These are phyloP conservation scores for Sarcophaga variegata DNA, from an alignment of 2,888 invertebrate genomes.

Conservation along the genomic window DNA sequence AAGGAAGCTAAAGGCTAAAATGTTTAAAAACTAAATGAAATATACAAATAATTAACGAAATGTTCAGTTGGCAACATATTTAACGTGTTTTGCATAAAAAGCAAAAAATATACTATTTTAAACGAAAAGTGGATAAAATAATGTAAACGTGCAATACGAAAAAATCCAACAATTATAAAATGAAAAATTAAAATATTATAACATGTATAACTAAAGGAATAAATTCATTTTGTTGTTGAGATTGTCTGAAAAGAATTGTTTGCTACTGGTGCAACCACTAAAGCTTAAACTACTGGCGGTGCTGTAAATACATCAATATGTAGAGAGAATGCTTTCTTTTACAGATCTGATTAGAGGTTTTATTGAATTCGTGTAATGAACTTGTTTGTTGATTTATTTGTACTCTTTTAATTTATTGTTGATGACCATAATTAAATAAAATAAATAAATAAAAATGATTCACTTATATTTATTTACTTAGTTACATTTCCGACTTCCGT, in stretches of 20 bases:
- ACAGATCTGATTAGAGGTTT: conserved; percentile 22
- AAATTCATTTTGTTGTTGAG: neutral
- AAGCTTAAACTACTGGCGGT: neutral
- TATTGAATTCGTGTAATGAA: conserved; percentile 68
- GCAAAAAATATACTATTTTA: neutral
- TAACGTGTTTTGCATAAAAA: conserved; percentile 50
- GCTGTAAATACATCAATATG: no score
- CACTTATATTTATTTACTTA: conserved; percentile 45
- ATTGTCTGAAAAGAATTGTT: neutral
- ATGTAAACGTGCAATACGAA: neutral
- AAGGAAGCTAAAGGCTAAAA: neutral
- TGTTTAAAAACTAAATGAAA: conserved; percentile 11
- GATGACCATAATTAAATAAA: conserved; percentile 58
- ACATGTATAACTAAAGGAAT: conserved; percentile 1
- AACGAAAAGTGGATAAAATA: neutral
- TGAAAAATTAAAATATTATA: conserved; percentile 3
- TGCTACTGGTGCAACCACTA: neutral
- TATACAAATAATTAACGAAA: conserved; percentile 32
- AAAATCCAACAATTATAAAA: neutral
- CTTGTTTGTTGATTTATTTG: conserved; percentile 42
- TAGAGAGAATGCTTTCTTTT: neutral
- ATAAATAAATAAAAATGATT: conserved; percentile 55
- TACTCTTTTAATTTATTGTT: conserved; percentile 9
- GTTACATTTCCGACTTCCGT: conserved; percentile 62
- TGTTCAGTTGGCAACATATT: conserved; percentile 51